phyloP scores from a whole-genome alignment of 2,888 invertebrate genomes.

The Polymixis flavicincta region DNA sequence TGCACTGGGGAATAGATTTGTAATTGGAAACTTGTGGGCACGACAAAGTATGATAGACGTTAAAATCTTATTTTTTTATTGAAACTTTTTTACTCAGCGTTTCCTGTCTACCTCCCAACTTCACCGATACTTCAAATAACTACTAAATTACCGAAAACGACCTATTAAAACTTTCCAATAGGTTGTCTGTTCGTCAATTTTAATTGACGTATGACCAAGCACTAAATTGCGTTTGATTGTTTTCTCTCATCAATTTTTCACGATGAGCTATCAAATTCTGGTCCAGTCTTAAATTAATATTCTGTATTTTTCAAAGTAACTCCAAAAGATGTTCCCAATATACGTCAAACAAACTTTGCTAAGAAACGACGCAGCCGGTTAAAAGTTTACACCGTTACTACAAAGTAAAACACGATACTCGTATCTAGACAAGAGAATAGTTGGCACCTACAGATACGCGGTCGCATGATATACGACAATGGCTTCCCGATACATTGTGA shows the following conservation, averaged over 20 bases:
- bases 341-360: conserved; percentile 45
- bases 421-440: conserved; percentile 70
- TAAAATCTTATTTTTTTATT: too few relatives aligned
- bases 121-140: conserved; percentile 18
- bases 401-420: conserved; percentile 75
- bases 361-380: conserved; percentile 58
- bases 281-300: conserved; percentile 10
- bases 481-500: conserved; percentile 84
- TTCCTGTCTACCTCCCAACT: not conserved
- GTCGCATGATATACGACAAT: conserved; percentile 77
- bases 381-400: conserved; percentile 69
- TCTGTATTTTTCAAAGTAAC: conserved; percentile 12
- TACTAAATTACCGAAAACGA: conserved; percentile 19
- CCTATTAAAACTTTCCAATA: conserved; percentile 31
- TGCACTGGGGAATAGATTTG: conserved; percentile 13
- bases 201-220: conserved; percentile 50
- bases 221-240: conserved; percentile 14
- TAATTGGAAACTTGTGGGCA: not conserved
- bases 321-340: conserved; percentile 6
- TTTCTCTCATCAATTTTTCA: conserved; percentile 33
- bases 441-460: conserved; percentile 78
- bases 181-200: conserved; percentile 36
- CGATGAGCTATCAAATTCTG: conserved; percentile 8
- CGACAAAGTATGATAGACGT: not conserved
- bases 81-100: not conserved